These are phyloP conservation scores for Agrochola lychnidis DNA, from an alignment of 2,888 invertebrate genomes.

Conservation along the genomic window DNA sequence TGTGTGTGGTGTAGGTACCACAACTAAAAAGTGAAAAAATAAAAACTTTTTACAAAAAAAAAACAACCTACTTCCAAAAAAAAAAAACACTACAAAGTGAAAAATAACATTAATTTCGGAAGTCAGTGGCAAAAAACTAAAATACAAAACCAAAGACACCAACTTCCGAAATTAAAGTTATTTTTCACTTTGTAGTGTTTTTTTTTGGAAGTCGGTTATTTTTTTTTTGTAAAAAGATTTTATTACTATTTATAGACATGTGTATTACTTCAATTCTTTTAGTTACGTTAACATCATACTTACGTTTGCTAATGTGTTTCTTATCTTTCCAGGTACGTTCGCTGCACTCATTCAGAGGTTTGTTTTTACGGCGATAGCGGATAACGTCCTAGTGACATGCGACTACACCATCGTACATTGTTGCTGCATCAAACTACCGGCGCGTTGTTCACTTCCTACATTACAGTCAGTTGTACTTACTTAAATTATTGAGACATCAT, in stretches of 20 bases:
- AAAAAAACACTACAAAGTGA: too few species aligned
- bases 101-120: too few species aligned
- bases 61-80: too few species aligned
- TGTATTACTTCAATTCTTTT: not conserved
- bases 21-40: too few species aligned
- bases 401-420: slow-evolving; percentile 21
- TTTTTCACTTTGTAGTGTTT: too few species aligned
- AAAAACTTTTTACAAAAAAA: too few species aligned
- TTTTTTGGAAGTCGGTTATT: too few species aligned
- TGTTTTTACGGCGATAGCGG: slow-evolving; percentile 24
- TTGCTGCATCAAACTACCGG: slow-evolving; percentile 6
- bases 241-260: not conserved
- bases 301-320: slow-evolving; percentile 31
- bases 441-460: not conserved
- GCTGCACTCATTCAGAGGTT: slow-evolving; percentile 35
- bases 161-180: too few species aligned
- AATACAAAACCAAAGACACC: too few species aligned
- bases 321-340: slow-evolving; percentile 56
- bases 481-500: not conserved
- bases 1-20: too few species aligned
- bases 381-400: slow-evolving; percentile 25
- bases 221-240: too few species aligned
- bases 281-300: not conserved
- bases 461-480: not conserved
- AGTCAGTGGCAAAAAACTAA: too few species aligned